Percentiles rank a stretch among this genome's conserved stretches.
Evolutionary conservation across 2,113 vertebrate species (phyloP).

Genomic region (Microcebus jonahi): DNA sequence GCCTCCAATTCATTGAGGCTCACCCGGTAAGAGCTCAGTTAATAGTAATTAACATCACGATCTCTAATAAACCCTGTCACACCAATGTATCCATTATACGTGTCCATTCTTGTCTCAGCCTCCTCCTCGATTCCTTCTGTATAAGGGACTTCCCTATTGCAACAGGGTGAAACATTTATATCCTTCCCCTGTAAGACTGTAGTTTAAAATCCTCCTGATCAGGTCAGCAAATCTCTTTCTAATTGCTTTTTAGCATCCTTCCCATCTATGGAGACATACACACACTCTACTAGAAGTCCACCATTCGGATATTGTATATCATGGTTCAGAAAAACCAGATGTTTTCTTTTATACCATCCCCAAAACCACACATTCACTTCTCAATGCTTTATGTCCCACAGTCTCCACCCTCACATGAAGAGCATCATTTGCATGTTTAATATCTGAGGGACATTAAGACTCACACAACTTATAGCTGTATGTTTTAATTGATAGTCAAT

Average conservation of each 20-base stretch:
- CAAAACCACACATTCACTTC: neutral
- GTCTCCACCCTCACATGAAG: neutral
- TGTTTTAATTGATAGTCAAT: neutral
- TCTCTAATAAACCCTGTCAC: neutral
- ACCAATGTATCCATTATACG: neutral
- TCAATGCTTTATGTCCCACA: neutral
- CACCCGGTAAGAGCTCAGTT: neutral
- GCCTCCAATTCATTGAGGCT: neutral
- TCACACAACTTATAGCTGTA: neutral
- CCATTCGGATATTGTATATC: neutral
- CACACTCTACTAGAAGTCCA: neutral
- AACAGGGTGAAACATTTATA: neutral
- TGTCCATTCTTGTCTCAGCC: neutral
- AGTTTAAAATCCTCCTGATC: neutral
- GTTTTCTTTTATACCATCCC: neutral
- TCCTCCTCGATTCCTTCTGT: neutral
- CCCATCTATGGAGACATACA: neutral
- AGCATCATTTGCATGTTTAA: neutral
- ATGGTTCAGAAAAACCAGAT: neutral
- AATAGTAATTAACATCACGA: neutral
- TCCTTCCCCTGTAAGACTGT: neutral
- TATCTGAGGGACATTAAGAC: neutral
- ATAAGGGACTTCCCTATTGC: neutral
- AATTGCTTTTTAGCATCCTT: neutral
- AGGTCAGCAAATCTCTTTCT: neutral